A percentile compares a stretch with the other conserved stretches of the same genome.
Evolutionary conservation across 2,888 invertebrate genomes (phyloP).

Genomic region (Heliothis peltigera): DNA sequence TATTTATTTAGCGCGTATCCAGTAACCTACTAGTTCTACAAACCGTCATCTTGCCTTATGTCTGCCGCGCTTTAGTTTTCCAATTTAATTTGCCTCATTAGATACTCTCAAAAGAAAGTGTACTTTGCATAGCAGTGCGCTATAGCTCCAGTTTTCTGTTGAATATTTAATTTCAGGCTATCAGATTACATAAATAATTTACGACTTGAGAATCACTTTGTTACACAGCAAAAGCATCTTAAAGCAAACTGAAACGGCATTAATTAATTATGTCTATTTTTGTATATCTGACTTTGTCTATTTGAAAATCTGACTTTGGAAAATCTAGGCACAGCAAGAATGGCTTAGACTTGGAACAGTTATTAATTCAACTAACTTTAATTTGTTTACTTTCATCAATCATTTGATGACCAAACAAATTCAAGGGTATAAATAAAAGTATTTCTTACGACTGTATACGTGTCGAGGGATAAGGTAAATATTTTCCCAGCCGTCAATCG

Average conservation of each 20-base stretch:
- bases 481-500: conserved; percentile 88
- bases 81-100: conserved; percentile 45
- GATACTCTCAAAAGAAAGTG: conserved; percentile 26
- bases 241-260: conserved; percentile 39
- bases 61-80: conserved; percentile 26
- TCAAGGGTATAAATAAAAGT: background rate
- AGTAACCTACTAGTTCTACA: background rate
- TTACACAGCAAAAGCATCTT: conserved; percentile 36
- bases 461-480: conserved; percentile 86
- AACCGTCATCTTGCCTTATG: background rate
- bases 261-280: conserved; percentile 46
- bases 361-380: conserved; percentile 25
- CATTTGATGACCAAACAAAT: conserved; percentile 4
- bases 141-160: conserved; percentile 23
- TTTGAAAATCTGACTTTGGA: conserved; percentile 15
- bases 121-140: conserved; percentile 21
- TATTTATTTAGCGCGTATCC: no score
- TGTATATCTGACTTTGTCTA: conserved; percentile 10
- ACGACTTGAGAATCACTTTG: conserved; percentile 48
- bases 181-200: conserved; percentile 54
- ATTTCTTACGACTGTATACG: conserved; percentile 86
- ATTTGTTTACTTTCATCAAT: conserved; percentile 34
- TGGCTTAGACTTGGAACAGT: background rate
- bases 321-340: conserved; percentile 22
- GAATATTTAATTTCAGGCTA: conserved; percentile 47